A percentile compares a stretch with the other conserved stretches of the same genome.
These are phyloP conservation scores for Pedionomus torquatus DNA, from an alignment of 2,113 vertebrate genomes.

Conservation along the genomic window DNA sequence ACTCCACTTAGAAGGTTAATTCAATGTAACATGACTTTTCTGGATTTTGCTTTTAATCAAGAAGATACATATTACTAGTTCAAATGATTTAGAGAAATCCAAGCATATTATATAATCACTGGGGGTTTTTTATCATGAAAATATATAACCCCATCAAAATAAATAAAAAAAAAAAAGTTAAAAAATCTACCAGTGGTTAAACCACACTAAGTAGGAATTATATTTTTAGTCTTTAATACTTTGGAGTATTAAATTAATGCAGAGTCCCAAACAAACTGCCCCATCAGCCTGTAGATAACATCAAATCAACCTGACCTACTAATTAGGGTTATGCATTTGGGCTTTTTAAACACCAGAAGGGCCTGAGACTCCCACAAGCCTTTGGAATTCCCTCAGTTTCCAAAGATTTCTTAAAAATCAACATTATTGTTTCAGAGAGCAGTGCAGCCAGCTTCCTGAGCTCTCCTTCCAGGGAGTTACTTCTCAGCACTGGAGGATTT, in stretches of 20 bases:
- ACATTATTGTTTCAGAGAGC: not conserved
- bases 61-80: not conserved
- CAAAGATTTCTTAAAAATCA: not conserved
- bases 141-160: not conserved
- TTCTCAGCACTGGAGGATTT: not conserved
- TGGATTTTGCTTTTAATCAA: conserved; percentile 16
- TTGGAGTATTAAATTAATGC: not conserved
- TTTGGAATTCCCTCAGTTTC: not conserved
- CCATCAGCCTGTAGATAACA: not conserved
- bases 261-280: not conserved
- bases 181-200: conserved; percentile 24
- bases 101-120: not conserved
- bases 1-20: not conserved
- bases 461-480: not conserved
- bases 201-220: not conserved
- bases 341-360: not conserved
- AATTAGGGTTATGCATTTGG: not conserved
- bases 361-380: not conserved
- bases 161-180: not conserved
- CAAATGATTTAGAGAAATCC: not conserved
- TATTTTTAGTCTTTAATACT: conserved; percentile 4
- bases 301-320: not conserved
- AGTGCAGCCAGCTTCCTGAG: not conserved
- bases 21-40: not conserved
- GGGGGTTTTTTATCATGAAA: not conserved